Conservation (phyloP, 2,113 vertebrate species). For the Clarias magur region DNA sequence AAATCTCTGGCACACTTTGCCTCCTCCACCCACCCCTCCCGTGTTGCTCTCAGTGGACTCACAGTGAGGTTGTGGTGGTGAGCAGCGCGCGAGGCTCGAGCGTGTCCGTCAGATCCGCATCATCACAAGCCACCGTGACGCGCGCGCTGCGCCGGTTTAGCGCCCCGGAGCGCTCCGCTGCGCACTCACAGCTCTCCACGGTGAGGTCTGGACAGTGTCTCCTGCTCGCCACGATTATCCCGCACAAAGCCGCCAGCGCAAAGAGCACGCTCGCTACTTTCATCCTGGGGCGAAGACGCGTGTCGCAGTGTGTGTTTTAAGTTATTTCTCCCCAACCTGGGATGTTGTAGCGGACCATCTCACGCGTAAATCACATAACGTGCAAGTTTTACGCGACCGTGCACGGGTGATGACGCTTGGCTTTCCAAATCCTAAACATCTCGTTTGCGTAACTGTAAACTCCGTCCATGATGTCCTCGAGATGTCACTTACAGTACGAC, state of each 20-base stretch:
- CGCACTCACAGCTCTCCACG: slow-evolving; percentile 84
- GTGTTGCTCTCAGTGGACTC: slow-evolving; percentile 64
- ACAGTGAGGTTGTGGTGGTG: slow-evolving; percentile 84
- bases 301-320: slow-evolving; percentile 21
- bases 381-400: neutral
- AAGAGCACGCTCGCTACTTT: slow-evolving; percentile 62
- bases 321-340: slow-evolving; percentile 63
- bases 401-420: slow-evolving; percentile 50
- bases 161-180: slow-evolving; percentile 79
- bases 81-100: slow-evolving; percentile 81
- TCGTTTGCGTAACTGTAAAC: neutral
- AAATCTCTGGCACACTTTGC: too few species aligned
- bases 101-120: slow-evolving; percentile 83
- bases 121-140: slow-evolving; percentile 80
- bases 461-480: neutral
- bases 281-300: slow-evolving; percentile 57
- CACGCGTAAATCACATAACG: slow-evolving; percentile 45
- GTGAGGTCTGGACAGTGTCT: slow-evolving; percentile 83
- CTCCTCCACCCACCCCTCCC: neutral
- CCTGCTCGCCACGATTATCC: slow-evolving; percentile 68
- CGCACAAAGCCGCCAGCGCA: slow-evolving; percentile 66
- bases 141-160: slow-evolving; percentile 75
- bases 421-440: neutral
- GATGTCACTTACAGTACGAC: neutral
- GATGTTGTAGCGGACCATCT: slow-evolving; percentile 59